Conservation (phyloP, 1,140 invertebrate genomes). For the Adoxophyes honmai region DNA sequence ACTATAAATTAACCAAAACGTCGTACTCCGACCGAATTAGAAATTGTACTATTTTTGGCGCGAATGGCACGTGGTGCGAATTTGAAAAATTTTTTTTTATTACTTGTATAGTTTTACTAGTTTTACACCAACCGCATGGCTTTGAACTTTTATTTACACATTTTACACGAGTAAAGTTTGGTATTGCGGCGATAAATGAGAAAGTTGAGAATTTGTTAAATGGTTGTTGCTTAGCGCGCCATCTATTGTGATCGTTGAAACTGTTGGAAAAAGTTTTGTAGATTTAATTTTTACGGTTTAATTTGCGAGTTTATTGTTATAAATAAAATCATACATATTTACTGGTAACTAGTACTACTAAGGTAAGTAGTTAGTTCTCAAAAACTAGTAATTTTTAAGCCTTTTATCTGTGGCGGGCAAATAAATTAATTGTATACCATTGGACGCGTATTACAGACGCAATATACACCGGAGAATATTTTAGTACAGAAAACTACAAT, state of each 20-base stretch:
- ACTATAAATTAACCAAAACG: constrained; percentile 10
- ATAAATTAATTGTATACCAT: too few species aligned
- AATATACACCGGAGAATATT: too few species aligned
- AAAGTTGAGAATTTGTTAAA: constrained; percentile 3
- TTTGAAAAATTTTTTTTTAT: neutral
- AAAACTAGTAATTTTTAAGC: too few species aligned
- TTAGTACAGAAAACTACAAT: too few species aligned
- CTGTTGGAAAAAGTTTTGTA: too few species aligned
- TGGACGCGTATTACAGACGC: too few species aligned
- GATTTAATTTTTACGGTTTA: too few species aligned
- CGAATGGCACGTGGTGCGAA: constrained; percentile 2
- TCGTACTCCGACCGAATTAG: neutral
- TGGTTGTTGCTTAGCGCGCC: neutral
- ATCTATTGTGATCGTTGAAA: neutral
- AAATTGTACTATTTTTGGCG: constrained; percentile 13
- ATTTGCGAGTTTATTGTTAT: too few species aligned
- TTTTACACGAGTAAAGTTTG: neutral
- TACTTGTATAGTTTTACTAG: neutral
- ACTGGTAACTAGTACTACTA: too few species aligned
- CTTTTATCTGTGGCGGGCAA: too few species aligned
- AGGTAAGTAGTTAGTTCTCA: too few species aligned
- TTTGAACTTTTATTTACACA: constrained; percentile 8
- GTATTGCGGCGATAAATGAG: constrained; percentile 7
- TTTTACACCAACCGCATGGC: neutral
- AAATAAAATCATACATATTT: too few species aligned